Evolutionary conservation across 2,888 invertebrate species (phyloP), one percentile per base, ranked within the genome.

Genomic region (Colostygia pectinataria): DNA sequence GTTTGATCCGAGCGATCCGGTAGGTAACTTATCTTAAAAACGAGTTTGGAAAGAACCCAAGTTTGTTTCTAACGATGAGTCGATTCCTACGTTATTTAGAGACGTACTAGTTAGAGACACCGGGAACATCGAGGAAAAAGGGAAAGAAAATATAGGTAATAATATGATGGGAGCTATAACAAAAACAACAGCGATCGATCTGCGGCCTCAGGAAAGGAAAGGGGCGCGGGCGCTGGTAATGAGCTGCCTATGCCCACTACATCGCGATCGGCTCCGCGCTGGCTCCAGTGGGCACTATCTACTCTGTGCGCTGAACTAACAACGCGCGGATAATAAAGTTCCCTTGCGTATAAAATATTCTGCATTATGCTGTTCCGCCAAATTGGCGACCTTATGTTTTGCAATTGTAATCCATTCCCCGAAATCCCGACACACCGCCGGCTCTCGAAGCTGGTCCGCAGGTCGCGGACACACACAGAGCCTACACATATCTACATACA

Each of bases 341-440:
- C 32, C 27, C 45, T 49, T 34, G 25, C 34, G 49, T 53, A 50
- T 55, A 53, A 55, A 50, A 53, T 45, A 57, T 53, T 51, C 47
- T 12, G 31, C 13, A 46, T 53, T 40, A 44, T n/a, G 38, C 24
- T 23, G 25, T 42, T 45, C 23, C 32, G 42, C 25, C 47, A 45
- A 53, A 53, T 53, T 51, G 53, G 45, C 37, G 53, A 53, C 50
- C 55, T 50, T 28, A 43, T 34, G 57, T 50, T 55, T 50, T 34
- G 53, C 53, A 53, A 57, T 50, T 53, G 47, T 55, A 53, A 57
- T 53, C 37, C 42, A 39, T 42, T 23, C 40, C 44, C 27, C 7
- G 6, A 23, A 23, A 8, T 23, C 18, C 32, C 10, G 34, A 2
- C 36, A 10, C 25, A 3, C 20, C 3, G 23, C 4, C 28, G 4